Conservation (phyloP, 2,888 invertebrate genomes). For the Tenthredo amoena region DNA sequence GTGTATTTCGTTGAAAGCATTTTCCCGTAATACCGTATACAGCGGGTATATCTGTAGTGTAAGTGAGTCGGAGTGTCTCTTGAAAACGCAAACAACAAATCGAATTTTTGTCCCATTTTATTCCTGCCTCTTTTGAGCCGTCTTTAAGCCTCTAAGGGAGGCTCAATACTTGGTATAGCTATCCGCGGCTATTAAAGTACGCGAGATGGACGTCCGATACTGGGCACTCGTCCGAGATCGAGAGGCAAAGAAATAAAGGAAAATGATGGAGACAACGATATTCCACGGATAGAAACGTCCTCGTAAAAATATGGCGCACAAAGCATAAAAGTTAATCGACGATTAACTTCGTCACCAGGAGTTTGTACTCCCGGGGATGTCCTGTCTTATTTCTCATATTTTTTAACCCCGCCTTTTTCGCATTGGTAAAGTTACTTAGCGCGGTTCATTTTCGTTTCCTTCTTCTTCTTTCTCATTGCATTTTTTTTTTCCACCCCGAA, state of each 20-base stretch:
- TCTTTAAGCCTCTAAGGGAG: constrained; percentile 16
- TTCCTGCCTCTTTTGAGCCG: constrained; percentile 28
- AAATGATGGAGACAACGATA: constrained; percentile 46
- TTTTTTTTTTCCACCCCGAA: neutral
- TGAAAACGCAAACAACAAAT: constrained; percentile 42
- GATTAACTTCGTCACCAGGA: constrained; percentile 62
- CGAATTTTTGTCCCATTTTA: constrained; percentile 42
- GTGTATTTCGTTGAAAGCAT: constrained; percentile 41
- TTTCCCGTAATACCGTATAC: constrained; percentile 12
- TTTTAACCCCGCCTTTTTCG: neutral
- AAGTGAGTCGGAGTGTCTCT: constrained; percentile 49
- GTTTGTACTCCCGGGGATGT: constrained; percentile 30
- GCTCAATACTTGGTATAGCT: neutral
- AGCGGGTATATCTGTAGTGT: neutral
- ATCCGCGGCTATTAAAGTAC: neutral
- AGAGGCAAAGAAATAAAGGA: neutral
- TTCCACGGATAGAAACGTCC: constrained; percentile 53
- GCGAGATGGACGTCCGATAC: constrained; percentile 30
- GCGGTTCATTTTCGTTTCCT: neutral
- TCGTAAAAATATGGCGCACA: constrained; percentile 70
- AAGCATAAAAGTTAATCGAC: constrained; percentile 69
- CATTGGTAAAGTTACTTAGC: neutral
- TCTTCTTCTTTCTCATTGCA: neutral
- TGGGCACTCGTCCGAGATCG: neutral
- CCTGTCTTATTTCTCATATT: neutral